Conservation (phyloP, 2,113 vertebrate species). For the Tamias sibiricus region DNA sequence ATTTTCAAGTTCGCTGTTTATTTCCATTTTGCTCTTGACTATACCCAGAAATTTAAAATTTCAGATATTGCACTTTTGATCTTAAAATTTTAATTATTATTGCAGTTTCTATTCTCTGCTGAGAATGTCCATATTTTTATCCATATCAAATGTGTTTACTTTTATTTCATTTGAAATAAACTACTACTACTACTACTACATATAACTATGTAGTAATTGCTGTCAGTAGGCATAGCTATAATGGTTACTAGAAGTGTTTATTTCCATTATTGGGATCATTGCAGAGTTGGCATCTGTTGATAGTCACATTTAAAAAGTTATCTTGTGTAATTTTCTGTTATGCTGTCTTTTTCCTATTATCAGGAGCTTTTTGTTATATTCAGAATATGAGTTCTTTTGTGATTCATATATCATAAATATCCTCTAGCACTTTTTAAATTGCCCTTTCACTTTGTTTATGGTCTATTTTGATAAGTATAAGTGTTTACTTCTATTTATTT, state of each 20-base stretch:
- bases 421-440: background rate
- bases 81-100: background rate
- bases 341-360: background rate
- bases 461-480: background rate
- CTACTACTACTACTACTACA: too few relatives aligned
- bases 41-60: background rate
- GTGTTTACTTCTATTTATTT: too few relatives aligned
- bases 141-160: background rate
- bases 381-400: background rate
- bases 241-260: background rate
- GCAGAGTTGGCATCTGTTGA: background rate
- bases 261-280: background rate
- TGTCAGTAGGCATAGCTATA: background rate
- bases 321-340: constrained; percentile 27
- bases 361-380: background rate
- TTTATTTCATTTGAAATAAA: constrained; percentile 8
- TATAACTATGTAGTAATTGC: background rate
- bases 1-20: background rate
- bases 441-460: background rate
- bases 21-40: background rate
- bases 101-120: background rate
- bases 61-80: background rate
- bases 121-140: constrained; percentile 13
- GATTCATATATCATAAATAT: background rate
- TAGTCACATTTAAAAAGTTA: constrained; percentile 27